These are phyloP conservation scores for Aphelenchoides avenae DNA, from an alignment of 1,140 invertebrate species.

Conservation along the genomic window DNA sequence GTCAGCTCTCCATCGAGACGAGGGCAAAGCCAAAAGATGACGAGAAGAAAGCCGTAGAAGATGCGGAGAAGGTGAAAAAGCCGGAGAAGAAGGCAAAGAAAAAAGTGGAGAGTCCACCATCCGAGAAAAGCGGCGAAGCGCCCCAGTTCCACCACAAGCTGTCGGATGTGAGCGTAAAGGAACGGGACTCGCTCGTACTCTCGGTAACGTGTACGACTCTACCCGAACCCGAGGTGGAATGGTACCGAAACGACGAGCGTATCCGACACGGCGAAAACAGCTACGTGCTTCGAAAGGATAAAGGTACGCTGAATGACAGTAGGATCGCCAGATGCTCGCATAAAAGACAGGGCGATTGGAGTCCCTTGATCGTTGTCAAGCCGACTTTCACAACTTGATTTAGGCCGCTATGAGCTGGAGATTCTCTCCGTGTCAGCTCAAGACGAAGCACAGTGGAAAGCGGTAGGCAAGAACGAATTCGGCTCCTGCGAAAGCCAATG, in stretches of 20 bases:
- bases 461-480: constrained; percentile 42
- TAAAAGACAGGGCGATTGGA: no score
- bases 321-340: no score
- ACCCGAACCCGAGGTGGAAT: constrained; percentile 19
- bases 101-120: no score
- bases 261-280: constrained; percentile 5
- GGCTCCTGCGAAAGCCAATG: constrained; percentile 40
- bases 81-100: constrained; percentile 2
- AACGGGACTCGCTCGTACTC: constrained; percentile 11
- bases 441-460: constrained; percentile 43
- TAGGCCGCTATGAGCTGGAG: no score
- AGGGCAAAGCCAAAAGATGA: no score
- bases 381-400: no score
- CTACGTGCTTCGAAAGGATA: constrained; percentile 8
- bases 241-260: constrained; percentile 16
- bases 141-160: constrained; percentile 17
- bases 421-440: constrained; percentile 19
- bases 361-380: no score
- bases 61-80: neutral
- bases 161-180: constrained; percentile 9
- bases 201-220: constrained; percentile 18
- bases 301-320: constrained; percentile 6
- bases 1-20: no score
- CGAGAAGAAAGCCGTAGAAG: neutral
- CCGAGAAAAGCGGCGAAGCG: no score